Evolutionary conservation across 2,888 invertebrate species (phyloP).

Genomic region (Synergus itoensis): DNA sequence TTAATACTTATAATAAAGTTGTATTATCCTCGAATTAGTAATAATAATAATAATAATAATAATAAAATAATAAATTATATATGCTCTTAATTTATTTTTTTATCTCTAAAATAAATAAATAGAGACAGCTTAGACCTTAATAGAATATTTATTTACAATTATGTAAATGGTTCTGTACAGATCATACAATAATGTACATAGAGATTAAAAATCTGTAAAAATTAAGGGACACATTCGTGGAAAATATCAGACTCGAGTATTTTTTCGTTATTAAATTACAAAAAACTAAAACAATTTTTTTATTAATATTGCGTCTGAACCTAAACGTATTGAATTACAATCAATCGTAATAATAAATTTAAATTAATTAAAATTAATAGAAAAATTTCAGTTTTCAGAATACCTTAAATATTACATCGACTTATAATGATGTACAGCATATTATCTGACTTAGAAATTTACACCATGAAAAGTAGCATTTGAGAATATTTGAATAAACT

Average conservation of each 20-base stretch:
- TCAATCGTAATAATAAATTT: background rate
- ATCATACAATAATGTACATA: slow-evolving; percentile 6
- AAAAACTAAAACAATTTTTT: background rate
- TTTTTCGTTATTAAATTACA: background rate
- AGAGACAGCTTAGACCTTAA: background rate
- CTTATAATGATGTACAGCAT: slow-evolving; percentile 23
- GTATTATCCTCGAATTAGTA: no score
- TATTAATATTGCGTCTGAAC: background rate
- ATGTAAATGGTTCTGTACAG: slow-evolving; percentile 7
- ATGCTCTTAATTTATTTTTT: background rate
- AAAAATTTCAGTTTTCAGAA: background rate
- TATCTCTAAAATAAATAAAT: background rate
- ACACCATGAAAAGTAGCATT: slow-evolving; percentile 7
- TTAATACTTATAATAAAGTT: no score
- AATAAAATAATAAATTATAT: no score
- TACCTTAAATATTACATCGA: background rate
- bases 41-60: no score
- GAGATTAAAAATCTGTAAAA: slow-evolving; percentile 1
- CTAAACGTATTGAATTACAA: background rate
- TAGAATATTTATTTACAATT: slow-evolving; percentile 12
- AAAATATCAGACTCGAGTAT: slow-evolving; percentile 11
- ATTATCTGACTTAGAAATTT: slow-evolving; percentile 18
- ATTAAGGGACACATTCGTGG: background rate
- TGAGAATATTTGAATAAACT: background rate
- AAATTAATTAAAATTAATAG: background rate